These are phyloP conservation scores for Sciaenops ocellatus DNA, from an alignment of 2,797 vertebrate genomes.

Conservation along the genomic window DNA sequence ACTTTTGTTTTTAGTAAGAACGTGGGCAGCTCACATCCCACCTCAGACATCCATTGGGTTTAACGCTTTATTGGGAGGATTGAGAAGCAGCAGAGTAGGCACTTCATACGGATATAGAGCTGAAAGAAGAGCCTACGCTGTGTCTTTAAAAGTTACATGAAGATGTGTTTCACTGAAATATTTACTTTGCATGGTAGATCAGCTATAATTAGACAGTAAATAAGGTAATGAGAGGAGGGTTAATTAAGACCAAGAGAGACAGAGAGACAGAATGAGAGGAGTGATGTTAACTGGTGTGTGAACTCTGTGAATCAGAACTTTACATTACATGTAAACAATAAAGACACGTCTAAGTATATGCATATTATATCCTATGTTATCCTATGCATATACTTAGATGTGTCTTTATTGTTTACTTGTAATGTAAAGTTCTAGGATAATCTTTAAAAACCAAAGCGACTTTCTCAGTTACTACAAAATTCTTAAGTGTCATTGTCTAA, in stretches of 20 bases:
- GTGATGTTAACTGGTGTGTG: conserved; percentile 30
- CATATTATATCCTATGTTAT: no score
- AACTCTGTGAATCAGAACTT: conserved; percentile 8
- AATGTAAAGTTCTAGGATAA: no score
- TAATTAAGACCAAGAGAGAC: conserved; percentile 37
- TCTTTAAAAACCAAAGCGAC: not conserved
- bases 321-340: conserved; percentile 1
- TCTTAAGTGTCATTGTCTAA: not conserved
- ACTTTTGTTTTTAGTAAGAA: conserved; percentile 77
- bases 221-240: conserved; percentile 40
- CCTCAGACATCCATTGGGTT: conserved; percentile 60
- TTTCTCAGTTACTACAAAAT: not conserved
- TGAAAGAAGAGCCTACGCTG: conserved; percentile 38
- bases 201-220: conserved; percentile 70
- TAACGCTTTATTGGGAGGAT: conserved; percentile 62
- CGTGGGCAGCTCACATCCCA: conserved; percentile 70
- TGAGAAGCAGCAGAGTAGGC: conserved; percentile 60
- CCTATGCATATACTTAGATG: no score
- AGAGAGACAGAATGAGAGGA: conserved; percentile 23
- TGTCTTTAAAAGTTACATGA: conserved; percentile 49
- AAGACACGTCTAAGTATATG: not conserved
- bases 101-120: conserved; percentile 44
- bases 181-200: conserved; percentile 63
- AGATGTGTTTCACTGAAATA: conserved; percentile 65
- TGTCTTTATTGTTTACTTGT: no score